These are phyloP conservation scores for Atherinosoma microstoma DNA, from an alignment of 2,797 vertebrate species.

Conservation along the genomic window DNA sequence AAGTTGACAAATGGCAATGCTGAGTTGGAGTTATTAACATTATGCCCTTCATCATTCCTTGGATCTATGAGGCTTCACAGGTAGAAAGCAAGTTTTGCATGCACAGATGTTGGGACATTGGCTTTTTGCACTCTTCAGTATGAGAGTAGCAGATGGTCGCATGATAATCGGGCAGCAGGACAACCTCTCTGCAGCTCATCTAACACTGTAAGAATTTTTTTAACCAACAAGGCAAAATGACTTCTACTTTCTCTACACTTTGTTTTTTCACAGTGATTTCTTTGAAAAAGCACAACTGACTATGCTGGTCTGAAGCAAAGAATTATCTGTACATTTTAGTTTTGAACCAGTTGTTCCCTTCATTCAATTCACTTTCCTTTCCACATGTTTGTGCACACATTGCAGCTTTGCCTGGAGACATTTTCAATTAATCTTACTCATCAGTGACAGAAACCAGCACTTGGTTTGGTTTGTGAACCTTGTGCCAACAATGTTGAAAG, in stretches of 20 bases:
- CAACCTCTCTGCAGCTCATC: conserved; percentile 21
- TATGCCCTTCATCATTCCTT: conserved; percentile 38
- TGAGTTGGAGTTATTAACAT: conserved; percentile 30
- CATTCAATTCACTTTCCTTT: conserved; percentile 8
- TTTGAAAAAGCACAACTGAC: conserved; percentile 43
- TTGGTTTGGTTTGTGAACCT: conserved; percentile 40
- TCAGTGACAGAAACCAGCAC: conserved; percentile 18
- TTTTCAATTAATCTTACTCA: conserved; percentile 28
- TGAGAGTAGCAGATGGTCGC: conserved; percentile 28
- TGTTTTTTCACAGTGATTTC: conserved; percentile 53
- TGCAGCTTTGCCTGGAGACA: conserved; percentile 18
- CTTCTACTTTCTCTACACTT: conserved; percentile 31
- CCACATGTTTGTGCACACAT: not conserved
- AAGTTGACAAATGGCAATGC: conserved; percentile 16
- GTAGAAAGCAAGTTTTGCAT: conserved; percentile 35
- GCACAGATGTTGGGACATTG: conserved; percentile 24
- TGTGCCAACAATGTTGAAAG: conserved; percentile 20
- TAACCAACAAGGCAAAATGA: conserved; percentile 12
- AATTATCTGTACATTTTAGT: conserved; percentile 44
- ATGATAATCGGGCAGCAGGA: conserved; percentile 32
- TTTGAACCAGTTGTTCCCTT: conserved; percentile 27
- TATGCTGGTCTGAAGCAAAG: conserved; percentile 64
- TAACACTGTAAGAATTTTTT: conserved; percentile 5
- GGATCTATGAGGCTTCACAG: conserved; percentile 34
- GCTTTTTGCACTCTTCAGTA: conserved; percentile 14